Evolutionary conservation across 2,888 invertebrate species (phyloP).

Genomic region (Andrena bicolor): DNA sequence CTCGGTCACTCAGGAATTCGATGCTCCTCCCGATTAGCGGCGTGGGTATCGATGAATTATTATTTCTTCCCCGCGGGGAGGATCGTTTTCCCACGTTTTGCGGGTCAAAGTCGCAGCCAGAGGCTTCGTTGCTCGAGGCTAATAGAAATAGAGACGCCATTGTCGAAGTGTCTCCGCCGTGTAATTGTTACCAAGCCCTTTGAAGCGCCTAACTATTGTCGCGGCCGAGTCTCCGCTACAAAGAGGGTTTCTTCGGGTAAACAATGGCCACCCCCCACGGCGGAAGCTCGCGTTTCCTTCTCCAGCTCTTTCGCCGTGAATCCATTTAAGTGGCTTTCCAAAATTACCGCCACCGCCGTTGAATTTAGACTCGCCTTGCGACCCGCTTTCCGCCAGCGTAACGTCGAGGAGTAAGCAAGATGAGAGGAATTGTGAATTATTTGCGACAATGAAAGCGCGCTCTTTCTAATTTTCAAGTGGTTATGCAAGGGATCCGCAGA

Average conservation of each 20-base stretch:
- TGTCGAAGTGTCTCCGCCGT: conserved; percentile 43
- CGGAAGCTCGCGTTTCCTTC: conserved; percentile 34
- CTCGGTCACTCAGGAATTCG: too few species aligned
- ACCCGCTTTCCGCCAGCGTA: neutral
- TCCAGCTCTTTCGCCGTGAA: conserved; percentile 27
- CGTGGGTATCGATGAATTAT: neutral
- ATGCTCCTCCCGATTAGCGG: neutral
- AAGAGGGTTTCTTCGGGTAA: conserved; percentile 40
- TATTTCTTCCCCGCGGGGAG: neutral
- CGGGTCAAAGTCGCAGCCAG: neutral
- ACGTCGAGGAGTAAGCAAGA: neutral
- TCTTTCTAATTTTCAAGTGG: too few species aligned
- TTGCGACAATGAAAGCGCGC: neutral
- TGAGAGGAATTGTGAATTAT: neutral
- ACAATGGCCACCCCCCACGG: conserved; percentile 52
- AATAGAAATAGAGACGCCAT: conserved; percentile 47
- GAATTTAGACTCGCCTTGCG: neutral
- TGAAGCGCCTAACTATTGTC: conserved; percentile 54
- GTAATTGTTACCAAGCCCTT: conserved; percentile 54
- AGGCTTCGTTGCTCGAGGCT: conserved; percentile 3
- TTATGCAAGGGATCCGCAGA: too few species aligned
- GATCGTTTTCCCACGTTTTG: neutral
- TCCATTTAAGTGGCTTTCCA: conserved; percentile 38
- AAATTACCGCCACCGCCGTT: conserved; percentile 27
- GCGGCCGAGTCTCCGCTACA: conserved; percentile 22